phyloP scores from a whole-genome alignment of 2,797 vertebrate species.

The Zenarchopterus dispar region DNA sequence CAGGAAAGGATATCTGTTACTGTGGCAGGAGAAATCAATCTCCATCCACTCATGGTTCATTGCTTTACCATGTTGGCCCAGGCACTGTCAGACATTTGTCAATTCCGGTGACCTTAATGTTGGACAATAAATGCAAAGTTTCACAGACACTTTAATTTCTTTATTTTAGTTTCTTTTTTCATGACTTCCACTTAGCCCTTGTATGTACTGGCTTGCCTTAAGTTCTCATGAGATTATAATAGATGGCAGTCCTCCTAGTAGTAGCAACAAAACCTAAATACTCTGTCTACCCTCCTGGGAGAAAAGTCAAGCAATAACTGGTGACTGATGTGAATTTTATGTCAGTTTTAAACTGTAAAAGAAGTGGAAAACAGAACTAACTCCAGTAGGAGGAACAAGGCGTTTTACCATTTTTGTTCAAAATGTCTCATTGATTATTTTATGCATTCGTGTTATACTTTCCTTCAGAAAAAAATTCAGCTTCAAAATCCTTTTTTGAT shows the following conservation, averaged over 20 bases:
- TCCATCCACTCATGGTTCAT: conserved; percentile 28
- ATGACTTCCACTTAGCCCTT: conserved; percentile 46
- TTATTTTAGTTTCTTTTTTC: conserved; percentile 16
- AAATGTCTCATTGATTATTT: neutral
- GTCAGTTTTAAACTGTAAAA: conserved; percentile 10
- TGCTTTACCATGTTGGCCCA: conserved; percentile 18
- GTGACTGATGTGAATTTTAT: conserved; percentile 24
- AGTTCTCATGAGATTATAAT: conserved; percentile 50
- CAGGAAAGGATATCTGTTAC: conserved; percentile 37
- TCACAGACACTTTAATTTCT: conserved; percentile 23
- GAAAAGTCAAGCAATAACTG: conserved; percentile 29
- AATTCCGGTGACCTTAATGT: conserved; percentile 28
- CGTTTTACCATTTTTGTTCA: neutral
- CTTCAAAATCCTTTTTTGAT: conserved; percentile 20
- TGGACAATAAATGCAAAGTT: conserved; percentile 28
- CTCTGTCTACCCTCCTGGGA: conserved; percentile 1
- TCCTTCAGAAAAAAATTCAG: conserved; percentile 15
- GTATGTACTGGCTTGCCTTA: conserved; percentile 27
- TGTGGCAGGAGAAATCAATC: conserved; percentile 43
- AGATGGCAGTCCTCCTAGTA: conserved; percentile 45
- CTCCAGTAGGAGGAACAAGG: neutral
- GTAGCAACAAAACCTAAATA: conserved; percentile 45
- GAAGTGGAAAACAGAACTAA: conserved; percentile 10
- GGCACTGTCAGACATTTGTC: conserved; percentile 24
- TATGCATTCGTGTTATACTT: neutral